Evolutionary conservation across 1,140 invertebrate species (phyloP), one percentile per base, ranked within the genome.

Genomic region (Drosophila kanapiae): DNA sequence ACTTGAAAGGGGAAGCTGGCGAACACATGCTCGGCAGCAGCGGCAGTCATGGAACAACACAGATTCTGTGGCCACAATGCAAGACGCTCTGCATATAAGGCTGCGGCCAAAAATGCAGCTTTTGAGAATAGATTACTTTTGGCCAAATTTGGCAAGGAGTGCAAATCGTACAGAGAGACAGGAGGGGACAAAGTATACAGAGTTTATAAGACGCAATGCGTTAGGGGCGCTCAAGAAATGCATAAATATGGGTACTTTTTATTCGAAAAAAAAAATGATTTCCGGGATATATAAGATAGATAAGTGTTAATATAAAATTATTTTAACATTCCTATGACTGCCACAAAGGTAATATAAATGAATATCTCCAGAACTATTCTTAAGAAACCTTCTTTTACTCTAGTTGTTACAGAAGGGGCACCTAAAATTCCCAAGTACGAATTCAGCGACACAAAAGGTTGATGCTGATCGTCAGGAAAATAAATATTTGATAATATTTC

Each of bases 91-190:
- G 71, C 72, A 75, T 45, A 75, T 59, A 76, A 37, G 74, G 72
- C 60, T 40, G 58, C 38, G 38, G 71, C 74, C 48, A 67, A 27
- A 67, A 76, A 67, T 67, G 48, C 42, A 48, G 70, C 70, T 75
- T 75, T 61, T 74, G 70, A 63, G 59, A 48, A 75, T 75, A 75
- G 58, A 75, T 75, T 75, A 75, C 70, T 56, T 75, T 75, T 75
- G 35, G 58, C 71, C 71, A 63, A 75, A 75, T 75, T 75, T 56
- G 71, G 58, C 40, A 16, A 29, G 27, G 27, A 51, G 33, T 38
- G 48, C 10, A 27, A 72, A 35, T 47, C 31, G 33, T 3, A 29
- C 5, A 29, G 16, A 29, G 27, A 14, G 23, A 31, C n/a, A 9
- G 3, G 27, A 35, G 42, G 18, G 16, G 35, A 48, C 18, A 6